Percentiles rank a stretch among this genome's conserved stretches.
Evolutionary conservation across 2,888 invertebrate species (phyloP).

Genomic region (Gymnoscelis rufifasciata): DNA sequence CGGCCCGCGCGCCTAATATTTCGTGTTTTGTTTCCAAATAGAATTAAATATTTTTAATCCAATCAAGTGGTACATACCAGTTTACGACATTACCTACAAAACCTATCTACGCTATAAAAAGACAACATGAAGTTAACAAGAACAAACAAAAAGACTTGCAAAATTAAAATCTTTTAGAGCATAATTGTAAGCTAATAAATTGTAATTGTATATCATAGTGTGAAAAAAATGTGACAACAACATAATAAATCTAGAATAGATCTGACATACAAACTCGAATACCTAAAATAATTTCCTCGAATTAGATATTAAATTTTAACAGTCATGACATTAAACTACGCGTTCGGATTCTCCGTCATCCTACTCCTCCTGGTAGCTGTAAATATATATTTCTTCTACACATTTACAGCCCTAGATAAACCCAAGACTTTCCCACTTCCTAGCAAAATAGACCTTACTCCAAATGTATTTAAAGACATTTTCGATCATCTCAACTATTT

Average conservation of each 20-base stretch:
- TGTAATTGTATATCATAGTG: too few species aligned
- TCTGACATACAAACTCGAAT: slow-evolving; percentile 3
- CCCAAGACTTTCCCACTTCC: slow-evolving; percentile 43
- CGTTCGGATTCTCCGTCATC: slow-evolving; percentile 67
- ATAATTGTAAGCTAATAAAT: too few species aligned
- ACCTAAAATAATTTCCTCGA: slow-evolving; percentile 1
- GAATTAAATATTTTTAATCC: too few species aligned
- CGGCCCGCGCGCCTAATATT: too few species aligned
- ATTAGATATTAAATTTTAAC: neutral
- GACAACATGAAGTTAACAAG: too few species aligned
- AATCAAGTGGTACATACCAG: too few species aligned
- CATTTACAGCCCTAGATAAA: slow-evolving; percentile 49
- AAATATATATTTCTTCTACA: slow-evolving; percentile 70
- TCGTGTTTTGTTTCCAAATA: too few species aligned
- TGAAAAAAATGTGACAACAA: too few species aligned
- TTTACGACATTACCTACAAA: too few species aligned
- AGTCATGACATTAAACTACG: slow-evolving; percentile 69
- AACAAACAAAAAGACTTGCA: too few species aligned
- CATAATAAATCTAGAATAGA: slow-evolving; percentile 23
- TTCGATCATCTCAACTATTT: slow-evolving; percentile 61
- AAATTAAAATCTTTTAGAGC: too few species aligned
- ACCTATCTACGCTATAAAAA: too few species aligned
- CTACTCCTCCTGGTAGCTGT: slow-evolving; percentile 60
- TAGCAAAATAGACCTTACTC: slow-evolving; percentile 46
- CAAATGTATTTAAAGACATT: slow-evolving; percentile 54